These are phyloP conservation scores for Leuciscus waleckii DNA, from an alignment of 2,797 vertebrate genomes.

Conservation along the genomic window DNA sequence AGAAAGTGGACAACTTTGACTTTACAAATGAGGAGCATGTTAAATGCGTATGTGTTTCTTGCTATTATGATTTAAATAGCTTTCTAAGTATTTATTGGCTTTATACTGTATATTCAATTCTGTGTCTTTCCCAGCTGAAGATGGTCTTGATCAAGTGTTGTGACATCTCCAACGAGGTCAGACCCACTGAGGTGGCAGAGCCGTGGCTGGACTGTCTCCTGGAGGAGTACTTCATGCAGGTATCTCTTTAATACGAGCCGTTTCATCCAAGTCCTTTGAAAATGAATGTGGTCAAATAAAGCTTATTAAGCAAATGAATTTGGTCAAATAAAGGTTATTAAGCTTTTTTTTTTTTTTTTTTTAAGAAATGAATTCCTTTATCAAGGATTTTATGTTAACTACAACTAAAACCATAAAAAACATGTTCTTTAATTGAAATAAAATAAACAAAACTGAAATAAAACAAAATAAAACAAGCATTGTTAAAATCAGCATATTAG, in stretches of 20 bases:
- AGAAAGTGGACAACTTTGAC: slow-evolving; percentile 85
- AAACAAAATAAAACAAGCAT: too few relatives aligned
- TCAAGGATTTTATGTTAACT: neutral
- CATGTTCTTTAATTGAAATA: neutral
- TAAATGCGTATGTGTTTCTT: slow-evolving; percentile 76
- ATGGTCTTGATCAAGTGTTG: slow-evolving; percentile 95
- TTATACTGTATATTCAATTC: neutral
- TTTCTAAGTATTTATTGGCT: neutral
- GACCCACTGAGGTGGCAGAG: slow-evolving; percentile 88
- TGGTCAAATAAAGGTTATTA: neutral
- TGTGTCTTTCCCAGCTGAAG: slow-evolving; percentile 81
- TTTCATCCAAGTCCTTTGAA: neutral
- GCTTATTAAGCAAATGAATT: neutral
- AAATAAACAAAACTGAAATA: too few relatives aligned
- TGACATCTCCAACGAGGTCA: slow-evolving; percentile 93
- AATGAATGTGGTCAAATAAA: neutral
- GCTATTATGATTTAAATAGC: neutral
- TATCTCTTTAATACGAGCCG: slow-evolving; percentile 50
- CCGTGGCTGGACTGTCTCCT: slow-evolving; percentile 93
- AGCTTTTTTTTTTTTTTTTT: too few relatives aligned
- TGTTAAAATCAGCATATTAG: too few relatives aligned
- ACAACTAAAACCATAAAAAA: neutral
- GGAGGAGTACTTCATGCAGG: slow-evolving; percentile 95
- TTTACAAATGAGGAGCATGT: slow-evolving; percentile 87
- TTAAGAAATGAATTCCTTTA: neutral